phyloP scores from a whole-genome alignment of 2,113 vertebrate genomes.

The Mastomys coucha region DNA sequence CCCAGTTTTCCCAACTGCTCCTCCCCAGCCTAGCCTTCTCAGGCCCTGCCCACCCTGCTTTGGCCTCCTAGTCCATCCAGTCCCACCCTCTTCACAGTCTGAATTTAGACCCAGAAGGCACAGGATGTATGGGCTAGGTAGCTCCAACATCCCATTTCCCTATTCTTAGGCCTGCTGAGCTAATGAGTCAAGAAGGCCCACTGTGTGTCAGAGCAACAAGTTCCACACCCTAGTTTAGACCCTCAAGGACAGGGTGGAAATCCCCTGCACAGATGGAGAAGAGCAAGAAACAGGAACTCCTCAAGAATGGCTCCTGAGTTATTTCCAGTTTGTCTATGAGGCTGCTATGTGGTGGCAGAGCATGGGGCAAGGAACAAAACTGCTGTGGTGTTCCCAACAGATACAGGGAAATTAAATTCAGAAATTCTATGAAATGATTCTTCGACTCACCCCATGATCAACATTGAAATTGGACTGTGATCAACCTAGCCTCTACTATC shows the following conservation, averaged over 20 bases:
- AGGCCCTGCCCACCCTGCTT: not conserved
- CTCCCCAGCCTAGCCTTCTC: not conserved
- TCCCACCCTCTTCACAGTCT: not conserved
- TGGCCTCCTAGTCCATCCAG: not conserved
- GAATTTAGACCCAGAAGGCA: not conserved
- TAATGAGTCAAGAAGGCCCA: not conserved
- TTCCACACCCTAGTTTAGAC: not conserved
- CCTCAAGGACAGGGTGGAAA: not conserved
- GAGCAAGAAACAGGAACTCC: not conserved
- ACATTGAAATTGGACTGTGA: not conserved
- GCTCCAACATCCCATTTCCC: not conserved
- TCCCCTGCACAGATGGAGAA: not conserved
- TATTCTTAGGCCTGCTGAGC: not conserved
- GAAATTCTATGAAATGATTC: not conserved
- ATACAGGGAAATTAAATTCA: not conserved
- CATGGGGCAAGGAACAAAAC: not conserved
- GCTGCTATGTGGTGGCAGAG: not conserved
- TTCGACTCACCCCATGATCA: not conserved
- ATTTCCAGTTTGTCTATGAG: not conserved
- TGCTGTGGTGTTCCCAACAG: not conserved
- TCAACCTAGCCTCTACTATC: not conserved
- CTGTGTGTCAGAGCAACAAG: not conserved
- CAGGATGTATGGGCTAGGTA: not conserved
- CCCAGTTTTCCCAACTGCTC: conserved; percentile 82
- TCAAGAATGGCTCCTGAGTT: not conserved